Evolutionary conservation across 1,140 invertebrate genomes (phyloP).

Genomic region (Streblospio benedicti): DNA sequence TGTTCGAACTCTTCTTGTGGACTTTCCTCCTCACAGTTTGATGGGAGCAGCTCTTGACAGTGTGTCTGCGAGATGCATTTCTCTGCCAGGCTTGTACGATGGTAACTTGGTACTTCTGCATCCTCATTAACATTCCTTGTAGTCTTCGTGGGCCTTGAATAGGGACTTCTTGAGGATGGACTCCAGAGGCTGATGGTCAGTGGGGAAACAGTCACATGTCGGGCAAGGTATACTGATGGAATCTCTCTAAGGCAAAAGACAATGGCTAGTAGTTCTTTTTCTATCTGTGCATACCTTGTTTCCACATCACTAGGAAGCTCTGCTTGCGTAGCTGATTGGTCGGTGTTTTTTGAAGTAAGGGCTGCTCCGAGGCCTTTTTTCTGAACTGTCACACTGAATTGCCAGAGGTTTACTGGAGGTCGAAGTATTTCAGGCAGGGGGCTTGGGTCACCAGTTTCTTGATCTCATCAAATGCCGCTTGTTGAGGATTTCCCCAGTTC

Average conservation of each 20-base stretch:
- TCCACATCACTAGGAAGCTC: constrained; percentile 41
- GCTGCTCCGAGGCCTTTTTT: constrained; percentile 42
- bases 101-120: constrained; percentile 45
- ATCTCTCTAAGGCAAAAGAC: constrained; percentile 32
- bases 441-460: no score
- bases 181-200: constrained; percentile 41
- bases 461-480: background rate
- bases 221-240: constrained; percentile 41
- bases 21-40: no score
- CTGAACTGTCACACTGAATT: no score
- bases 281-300: constrained; percentile 48
- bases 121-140: constrained; percentile 44
- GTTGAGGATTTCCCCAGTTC: background rate
- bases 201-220: constrained; percentile 19
- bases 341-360: constrained; percentile 43
- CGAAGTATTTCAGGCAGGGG: no score
- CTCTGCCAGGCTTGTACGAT: constrained; percentile 42
- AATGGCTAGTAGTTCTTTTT: constrained; percentile 41
- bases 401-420: no score
- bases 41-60: constrained; percentile 14
- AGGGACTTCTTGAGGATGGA: constrained; percentile 44
- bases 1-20: no score
- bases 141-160: constrained; percentile 39
- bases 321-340: constrained; percentile 45
- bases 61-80: constrained; percentile 43